Evolutionary conservation across 1,140 invertebrate species (phyloP), one percentile per base, ranked within the genome.

Genomic region (Drusus annulatus): DNA sequence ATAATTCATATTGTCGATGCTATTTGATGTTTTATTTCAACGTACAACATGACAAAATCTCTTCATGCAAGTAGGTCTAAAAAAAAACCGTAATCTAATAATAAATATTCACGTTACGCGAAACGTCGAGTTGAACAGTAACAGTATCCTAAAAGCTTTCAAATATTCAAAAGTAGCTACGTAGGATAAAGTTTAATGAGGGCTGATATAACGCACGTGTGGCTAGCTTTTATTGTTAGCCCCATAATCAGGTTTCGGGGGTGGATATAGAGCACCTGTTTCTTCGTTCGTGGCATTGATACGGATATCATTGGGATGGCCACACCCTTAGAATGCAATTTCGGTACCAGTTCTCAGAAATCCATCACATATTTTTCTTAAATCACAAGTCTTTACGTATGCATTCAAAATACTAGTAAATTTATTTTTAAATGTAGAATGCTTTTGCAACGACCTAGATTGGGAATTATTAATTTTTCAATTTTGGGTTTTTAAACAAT

Each of bases 211-310:
- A 65, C 28, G 28, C 62, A 65, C 25, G 62, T 65, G 62, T 31
- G 62, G 62, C 62, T 65, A 65, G 62, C 62, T 28, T 65, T 65
- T 65, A 65, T 28, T 65, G 62, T 65, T 65, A 65, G 62, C 62
- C 25, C 62, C 62, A 65, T 65, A 65, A 65, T 65, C 21, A 36
- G 62, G 25, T 65, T 65, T 65, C 28, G 36, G 36, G 62, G 62
- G 62, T 65, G 25, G 62, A 65, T 28, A 25, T 65, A 15, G 28
- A 65, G 62, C 25, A 65, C 62, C 62, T 65, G 62, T 65, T 63
- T 65, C 25, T n/a, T 7, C 25, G 8, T 56, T 56, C 54, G 5
- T 17, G 62, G 3, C 25, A 25, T 31, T 25, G 19, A 25, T 36
- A 65, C 1, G 21, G 5, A 65, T 13, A 13, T 13, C 8, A 45